Evolutionary conservation across 2,888 invertebrate genomes (phyloP).

Genomic region (Thymelicus acteon): DNA sequence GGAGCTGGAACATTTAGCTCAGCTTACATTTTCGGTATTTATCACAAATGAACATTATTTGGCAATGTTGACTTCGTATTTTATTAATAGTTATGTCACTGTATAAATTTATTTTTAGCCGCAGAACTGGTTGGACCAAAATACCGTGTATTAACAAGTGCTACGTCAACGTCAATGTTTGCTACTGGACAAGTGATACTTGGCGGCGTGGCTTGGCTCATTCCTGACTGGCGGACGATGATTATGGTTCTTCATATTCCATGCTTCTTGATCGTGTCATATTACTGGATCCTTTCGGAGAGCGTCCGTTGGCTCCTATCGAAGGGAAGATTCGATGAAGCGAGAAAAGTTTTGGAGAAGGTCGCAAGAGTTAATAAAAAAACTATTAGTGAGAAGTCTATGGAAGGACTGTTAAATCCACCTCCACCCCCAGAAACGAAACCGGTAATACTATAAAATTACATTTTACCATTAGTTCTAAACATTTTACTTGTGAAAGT

Average conservation of each 20-base stretch:
- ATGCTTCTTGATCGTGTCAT: conserved; percentile 86
- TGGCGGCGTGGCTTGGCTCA: conserved; percentile 87
- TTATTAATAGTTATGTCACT: neutral
- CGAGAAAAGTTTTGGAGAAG: conserved; percentile 84
- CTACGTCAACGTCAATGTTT: conserved; percentile 88
- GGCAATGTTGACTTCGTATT: neutral
- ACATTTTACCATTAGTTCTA: neutral
- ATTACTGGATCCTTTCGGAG: conserved; percentile 88
- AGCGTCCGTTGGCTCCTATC: conserved; percentile 92
- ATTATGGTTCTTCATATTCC: conserved; percentile 88
- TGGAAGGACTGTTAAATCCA: conserved; percentile 69
- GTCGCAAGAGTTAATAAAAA: conserved; percentile 87
- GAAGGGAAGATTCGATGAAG: conserved; percentile 86
- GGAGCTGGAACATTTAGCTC: conserved; percentile 83
- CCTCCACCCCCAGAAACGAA: conserved; percentile 51
- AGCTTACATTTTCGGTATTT: conserved; percentile 71
- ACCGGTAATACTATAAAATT: neutral
- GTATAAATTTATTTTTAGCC: conserved; percentile 67
- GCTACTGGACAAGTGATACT: conserved; percentile 89
- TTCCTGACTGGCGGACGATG: conserved; percentile 88
- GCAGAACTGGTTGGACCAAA: conserved; percentile 91
- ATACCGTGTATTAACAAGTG: conserved; percentile 89
- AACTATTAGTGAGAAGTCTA: conserved; percentile 79
- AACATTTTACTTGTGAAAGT: neutral
- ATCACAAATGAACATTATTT: neutral